Evolutionary conservation across 2,113 vertebrate genomes (phyloP).

Genomic region (Peromyscus californicus): DNA sequence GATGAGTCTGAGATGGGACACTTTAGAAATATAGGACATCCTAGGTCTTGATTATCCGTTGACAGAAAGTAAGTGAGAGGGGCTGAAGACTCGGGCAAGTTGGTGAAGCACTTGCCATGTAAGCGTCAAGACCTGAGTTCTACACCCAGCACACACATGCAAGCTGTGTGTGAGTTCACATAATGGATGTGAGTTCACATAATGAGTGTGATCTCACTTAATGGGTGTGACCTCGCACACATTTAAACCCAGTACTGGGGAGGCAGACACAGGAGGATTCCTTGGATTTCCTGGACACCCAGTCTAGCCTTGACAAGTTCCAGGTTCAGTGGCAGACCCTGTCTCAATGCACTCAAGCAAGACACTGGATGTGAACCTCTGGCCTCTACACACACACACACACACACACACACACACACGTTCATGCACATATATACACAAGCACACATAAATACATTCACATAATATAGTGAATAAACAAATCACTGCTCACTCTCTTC

Average conservation of each 20-base stretch:
- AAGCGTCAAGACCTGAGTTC: background rate
- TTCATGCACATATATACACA: background rate
- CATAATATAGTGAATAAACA: background rate
- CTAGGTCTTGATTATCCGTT: conserved; percentile 1
- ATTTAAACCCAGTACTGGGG: background rate
- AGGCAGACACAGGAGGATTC: background rate
- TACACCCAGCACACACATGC: background rate
- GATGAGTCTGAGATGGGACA: background rate
- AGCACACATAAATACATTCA: background rate
- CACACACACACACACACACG: background rate
- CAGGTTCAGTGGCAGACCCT: background rate
- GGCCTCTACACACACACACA: too few species aligned
- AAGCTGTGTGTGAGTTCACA: too few species aligned
- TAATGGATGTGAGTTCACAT: too few species aligned
- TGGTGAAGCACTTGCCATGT: background rate
- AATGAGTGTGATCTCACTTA: too few species aligned
- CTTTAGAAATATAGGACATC: background rate
- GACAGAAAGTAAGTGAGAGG: background rate
- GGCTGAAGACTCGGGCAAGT: too few species aligned
- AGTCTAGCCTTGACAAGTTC: too few species aligned
- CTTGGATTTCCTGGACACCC: background rate
- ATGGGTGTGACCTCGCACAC: background rate
- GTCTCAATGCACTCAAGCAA: background rate
- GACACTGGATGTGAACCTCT: background rate
- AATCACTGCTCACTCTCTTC: background rate